Base-by-base conservation (phyloP, 2,888 invertebrate genomes). In the Agrotis ipsilon region DNA sequence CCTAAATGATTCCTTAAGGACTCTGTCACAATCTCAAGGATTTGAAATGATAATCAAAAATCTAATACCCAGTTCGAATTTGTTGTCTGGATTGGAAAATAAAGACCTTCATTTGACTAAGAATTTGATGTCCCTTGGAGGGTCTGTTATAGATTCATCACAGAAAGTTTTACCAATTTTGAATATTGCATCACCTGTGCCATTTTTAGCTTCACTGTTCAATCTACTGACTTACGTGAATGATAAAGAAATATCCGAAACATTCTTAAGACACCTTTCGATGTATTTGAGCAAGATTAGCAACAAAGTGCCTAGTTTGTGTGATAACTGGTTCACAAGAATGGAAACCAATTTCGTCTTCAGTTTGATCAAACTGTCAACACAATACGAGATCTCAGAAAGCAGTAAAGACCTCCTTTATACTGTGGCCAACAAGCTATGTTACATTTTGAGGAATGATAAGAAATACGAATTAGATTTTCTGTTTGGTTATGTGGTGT, bases 291-390 rank as follows among this genome's bases (percentile, higher is more conserved):
- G 87, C 65, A 89, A 88, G 64, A 76, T 97, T 19, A 91, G 92
- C 9, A 89, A 87, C 24, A 90, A 79, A 68, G 69, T 82, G 24
- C 94, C 93, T 67, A 93, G 92, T 83, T 90, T 97, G n/a, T 94
- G 93, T 70, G 94, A 94, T 57, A 97, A 97, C 87, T 97, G 97
- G 97, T 97, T 97, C 87, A 97, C 97, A 0, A 97, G 97, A 93
- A 95, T 96, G 83, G 97, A 97, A 92, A 94, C 96, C 13, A 94
- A 96, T 72, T 92, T 97, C 14, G 86, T 97, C 11, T 95, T 96
- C 83, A 96, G 95, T 85, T 89, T 96, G 68, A 87, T 97, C 43
- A 96, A 94, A 87, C 87, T 96, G 49, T 93, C 93, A 6, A 83
- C 88, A 19, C 87, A 89, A 68, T 88, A 87, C 67, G 89, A 93